Conservation (phyloP, 2,888 invertebrate genomes). For the Petrolisthes manimaculis region DNA sequence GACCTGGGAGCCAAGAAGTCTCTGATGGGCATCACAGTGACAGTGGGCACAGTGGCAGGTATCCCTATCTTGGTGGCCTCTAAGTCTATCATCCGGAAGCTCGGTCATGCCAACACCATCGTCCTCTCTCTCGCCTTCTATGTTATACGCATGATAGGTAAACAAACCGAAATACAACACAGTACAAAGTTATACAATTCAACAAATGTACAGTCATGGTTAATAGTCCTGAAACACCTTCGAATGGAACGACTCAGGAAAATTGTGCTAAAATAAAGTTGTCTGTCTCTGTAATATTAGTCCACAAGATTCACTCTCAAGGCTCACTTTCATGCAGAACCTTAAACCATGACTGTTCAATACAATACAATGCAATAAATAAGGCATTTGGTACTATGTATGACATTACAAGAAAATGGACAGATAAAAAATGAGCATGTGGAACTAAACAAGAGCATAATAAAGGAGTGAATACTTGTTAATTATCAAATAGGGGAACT, state of each 20-base stretch:
- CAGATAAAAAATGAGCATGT: too few relatives aligned
- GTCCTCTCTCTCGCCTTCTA: constrained; percentile 55
- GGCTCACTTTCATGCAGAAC: too few relatives aligned
- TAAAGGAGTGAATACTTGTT: too few relatives aligned
- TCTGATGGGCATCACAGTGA: constrained; percentile 84
- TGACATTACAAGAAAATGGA: too few relatives aligned
- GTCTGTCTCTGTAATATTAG: too few relatives aligned
- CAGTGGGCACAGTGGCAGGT: constrained; percentile 82
- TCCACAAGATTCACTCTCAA: too few relatives aligned
- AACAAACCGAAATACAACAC: neutral
- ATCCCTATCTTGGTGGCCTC: constrained; percentile 82
- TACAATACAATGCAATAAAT: too few relatives aligned
- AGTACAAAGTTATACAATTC: neutral
- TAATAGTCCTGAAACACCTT: neutral
- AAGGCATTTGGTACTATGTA: too few relatives aligned
- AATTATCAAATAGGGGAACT: too few relatives aligned
- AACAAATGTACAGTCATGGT: neutral
- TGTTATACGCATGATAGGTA: constrained; percentile 59
- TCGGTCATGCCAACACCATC: constrained; percentile 60
- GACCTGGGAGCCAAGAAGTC: constrained; percentile 82
- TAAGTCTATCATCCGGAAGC: constrained; percentile 34
- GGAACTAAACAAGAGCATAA: too few relatives aligned
- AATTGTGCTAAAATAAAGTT: too few relatives aligned
- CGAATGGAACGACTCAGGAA: neutral
- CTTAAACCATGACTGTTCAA: too few relatives aligned